Evolutionary conservation across 2,113 vertebrate genomes (phyloP).

Genomic region (Apteryx owenii): DNA sequence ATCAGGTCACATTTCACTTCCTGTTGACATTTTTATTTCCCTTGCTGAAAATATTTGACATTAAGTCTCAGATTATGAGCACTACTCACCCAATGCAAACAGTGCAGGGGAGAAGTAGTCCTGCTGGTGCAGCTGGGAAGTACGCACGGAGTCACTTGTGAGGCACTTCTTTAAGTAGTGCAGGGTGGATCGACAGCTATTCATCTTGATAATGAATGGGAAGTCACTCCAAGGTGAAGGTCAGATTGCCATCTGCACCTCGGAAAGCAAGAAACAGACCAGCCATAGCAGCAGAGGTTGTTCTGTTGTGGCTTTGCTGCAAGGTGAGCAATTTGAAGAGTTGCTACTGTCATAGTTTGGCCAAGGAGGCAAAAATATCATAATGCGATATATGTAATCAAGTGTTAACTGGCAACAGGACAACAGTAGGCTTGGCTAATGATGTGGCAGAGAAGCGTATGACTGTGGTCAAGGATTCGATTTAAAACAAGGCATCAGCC

Average conservation of each 20-base stretch:
- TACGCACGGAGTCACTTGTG: neutral
- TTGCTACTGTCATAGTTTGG: neutral
- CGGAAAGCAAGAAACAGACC: neutral
- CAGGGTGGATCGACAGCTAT: slow-evolving; percentile 52
- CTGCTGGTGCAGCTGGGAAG: neutral
- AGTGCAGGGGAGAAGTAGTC: neutral
- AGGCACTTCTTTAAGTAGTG: neutral
- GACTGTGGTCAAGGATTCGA: neutral
- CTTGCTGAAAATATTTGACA: slow-evolving; percentile 77
- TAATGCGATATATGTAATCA: neutral
- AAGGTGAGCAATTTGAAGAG: neutral
- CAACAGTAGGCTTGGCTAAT: neutral
- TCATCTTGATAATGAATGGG: slow-evolving; percentile 51
- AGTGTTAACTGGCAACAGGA: neutral
- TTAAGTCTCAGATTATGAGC: slow-evolving; percentile 66
- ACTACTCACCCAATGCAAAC: slow-evolving; percentile 44
- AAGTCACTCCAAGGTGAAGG: slow-evolving; percentile 67
- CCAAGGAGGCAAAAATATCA: neutral
- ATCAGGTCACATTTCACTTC: slow-evolving; percentile 81
- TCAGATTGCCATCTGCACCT: slow-evolving; percentile 59
- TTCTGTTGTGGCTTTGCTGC: neutral
- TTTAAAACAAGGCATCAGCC: neutral
- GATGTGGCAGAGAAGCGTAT: neutral
- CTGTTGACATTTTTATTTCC: slow-evolving; percentile 80
- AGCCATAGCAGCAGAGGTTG: neutral